Evolutionary conservation across 2,113 vertebrate species (phyloP).

Genomic region (chimpanzee (Pan troglodytes)): DNA sequence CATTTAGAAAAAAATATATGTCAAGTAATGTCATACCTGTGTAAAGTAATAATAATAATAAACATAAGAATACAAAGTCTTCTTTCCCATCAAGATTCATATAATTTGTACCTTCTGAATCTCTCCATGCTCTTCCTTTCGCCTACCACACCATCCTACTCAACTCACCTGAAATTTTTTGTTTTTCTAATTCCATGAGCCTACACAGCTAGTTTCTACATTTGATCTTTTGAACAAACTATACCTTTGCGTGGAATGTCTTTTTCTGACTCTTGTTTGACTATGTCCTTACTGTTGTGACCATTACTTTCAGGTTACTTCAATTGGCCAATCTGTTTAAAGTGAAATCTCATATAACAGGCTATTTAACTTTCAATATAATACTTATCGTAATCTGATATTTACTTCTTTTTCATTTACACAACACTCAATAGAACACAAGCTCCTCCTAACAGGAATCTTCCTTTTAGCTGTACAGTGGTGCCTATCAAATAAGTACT

Average conservation of each 20-base stretch:
- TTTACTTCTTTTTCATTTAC: not conserved
- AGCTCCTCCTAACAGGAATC: not conserved
- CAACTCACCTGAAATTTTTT: not conserved
- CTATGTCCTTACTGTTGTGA: not conserved
- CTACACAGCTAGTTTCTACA: not conserved
- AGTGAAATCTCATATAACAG: not conserved
- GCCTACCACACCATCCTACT: not conserved
- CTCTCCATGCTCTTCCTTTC: not conserved
- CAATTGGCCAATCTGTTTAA: not conserved
- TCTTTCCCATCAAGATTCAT: not conserved
- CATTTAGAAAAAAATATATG: not conserved
- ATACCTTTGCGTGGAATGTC: not conserved
- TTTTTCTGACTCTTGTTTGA: not conserved
- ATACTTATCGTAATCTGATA: not conserved
- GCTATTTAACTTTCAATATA: not conserved
- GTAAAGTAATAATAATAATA: not conserved
- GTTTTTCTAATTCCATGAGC: not conserved
- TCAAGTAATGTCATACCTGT: not conserved
- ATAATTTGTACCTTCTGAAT: not conserved
- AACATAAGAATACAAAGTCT: not conserved
- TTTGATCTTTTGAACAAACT: not conserved
- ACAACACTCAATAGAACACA: not conserved
- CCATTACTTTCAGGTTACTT: not conserved
- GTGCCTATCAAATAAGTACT: not conserved
- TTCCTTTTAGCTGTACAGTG: not conserved